These are phyloP conservation scores for Mus spicilegus DNA, from an alignment of 2,113 vertebrate genomes.

Conservation along the genomic window DNA sequence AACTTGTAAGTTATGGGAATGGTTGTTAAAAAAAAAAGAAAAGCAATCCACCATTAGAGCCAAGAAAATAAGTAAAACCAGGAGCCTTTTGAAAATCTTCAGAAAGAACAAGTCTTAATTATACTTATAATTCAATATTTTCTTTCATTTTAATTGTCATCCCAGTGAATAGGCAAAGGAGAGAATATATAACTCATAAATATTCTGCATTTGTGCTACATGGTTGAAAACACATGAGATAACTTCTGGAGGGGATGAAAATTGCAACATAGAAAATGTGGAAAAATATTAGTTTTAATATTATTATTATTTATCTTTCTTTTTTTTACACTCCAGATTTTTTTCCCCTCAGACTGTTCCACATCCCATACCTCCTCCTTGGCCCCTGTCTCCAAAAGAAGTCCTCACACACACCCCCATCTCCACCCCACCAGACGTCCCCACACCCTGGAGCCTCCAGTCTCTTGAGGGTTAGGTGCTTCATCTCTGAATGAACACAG, in stretches of 20 bases:
- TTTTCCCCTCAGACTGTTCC: too few relatives aligned
- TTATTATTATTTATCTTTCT: too few relatives aligned
- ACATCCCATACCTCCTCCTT: too few relatives aligned
- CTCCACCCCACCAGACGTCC: too few relatives aligned
- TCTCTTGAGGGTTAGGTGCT: too few relatives aligned
- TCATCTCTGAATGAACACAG: too few relatives aligned
- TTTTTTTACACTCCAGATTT: too few relatives aligned
- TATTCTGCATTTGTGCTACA: not conserved
- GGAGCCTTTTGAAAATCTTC: constrained; percentile 3
- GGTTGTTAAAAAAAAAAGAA: not conserved
- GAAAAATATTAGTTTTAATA: not conserved
- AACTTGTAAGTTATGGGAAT: not conserved
- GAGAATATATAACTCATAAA: not conserved
- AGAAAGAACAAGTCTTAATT: not conserved
- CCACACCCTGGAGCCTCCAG: too few relatives aligned
- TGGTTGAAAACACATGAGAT: constrained; percentile 17
- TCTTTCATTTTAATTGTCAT: constrained; percentile 9
- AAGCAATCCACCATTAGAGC: constrained; percentile 2
- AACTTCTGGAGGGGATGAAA: not conserved
- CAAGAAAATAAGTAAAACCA: constrained; percentile 21
- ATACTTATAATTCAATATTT: not conserved
- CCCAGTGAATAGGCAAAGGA: constrained; percentile 1
- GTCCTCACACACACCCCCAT: too few relatives aligned
- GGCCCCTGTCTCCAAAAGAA: too few relatives aligned
- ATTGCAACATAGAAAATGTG: not conserved